phyloP scores from a whole-genome alignment of 2,797 vertebrate species.

The Cottoperca gobio region DNA sequence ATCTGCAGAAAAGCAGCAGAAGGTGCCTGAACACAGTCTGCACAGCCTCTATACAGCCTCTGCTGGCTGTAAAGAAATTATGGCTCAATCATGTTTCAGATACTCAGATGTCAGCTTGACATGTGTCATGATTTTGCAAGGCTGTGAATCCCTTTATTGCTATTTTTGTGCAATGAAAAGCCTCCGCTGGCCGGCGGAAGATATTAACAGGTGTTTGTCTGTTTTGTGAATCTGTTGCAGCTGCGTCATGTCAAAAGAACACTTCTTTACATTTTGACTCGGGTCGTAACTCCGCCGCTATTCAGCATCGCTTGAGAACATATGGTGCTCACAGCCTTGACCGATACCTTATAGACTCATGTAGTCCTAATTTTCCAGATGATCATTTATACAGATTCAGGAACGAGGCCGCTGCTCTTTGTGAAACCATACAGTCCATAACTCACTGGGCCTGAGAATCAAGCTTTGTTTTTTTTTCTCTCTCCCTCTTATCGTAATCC shows the following conservation, averaged over 20 bases:
- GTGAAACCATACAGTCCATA: slow-evolving; percentile 61
- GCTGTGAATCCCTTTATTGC: slow-evolving; percentile 74
- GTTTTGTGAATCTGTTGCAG: slow-evolving; percentile 77
- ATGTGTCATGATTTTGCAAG: slow-evolving; percentile 60
- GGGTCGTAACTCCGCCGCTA: slow-evolving; percentile 61
- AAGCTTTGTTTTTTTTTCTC: slow-evolving; percentile 6
- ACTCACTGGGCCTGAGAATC: slow-evolving; percentile 60
- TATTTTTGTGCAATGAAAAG: slow-evolving; percentile 69
- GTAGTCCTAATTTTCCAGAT: slow-evolving; percentile 64
- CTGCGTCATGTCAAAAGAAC: slow-evolving; percentile 63
- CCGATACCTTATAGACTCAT: slow-evolving; percentile 58
- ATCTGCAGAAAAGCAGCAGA: slow-evolving; percentile 33
- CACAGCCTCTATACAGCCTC: slow-evolving; percentile 39
- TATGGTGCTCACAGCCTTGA: slow-evolving; percentile 62
- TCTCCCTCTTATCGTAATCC: slow-evolving; percentile 50
- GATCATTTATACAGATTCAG: slow-evolving; percentile 75
- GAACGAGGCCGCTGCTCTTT: slow-evolving; percentile 41
- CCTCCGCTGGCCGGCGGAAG: slow-evolving; percentile 53
- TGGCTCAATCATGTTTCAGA: slow-evolving; percentile 56
- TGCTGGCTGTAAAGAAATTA: slow-evolving; percentile 45
- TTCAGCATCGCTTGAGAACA: slow-evolving; percentile 59
- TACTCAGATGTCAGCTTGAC: slow-evolving; percentile 53
- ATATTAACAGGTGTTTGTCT: slow-evolving; percentile 82
- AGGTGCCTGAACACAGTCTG: slow-evolving; percentile 37
- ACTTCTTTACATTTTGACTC: slow-evolving; percentile 54